A percentile compares a stretch with the other conserved stretches of the same genome.
phyloP scores from a whole-genome alignment of 2,797 vertebrate genomes.

The Percopsis omiscomaycus region DNA sequence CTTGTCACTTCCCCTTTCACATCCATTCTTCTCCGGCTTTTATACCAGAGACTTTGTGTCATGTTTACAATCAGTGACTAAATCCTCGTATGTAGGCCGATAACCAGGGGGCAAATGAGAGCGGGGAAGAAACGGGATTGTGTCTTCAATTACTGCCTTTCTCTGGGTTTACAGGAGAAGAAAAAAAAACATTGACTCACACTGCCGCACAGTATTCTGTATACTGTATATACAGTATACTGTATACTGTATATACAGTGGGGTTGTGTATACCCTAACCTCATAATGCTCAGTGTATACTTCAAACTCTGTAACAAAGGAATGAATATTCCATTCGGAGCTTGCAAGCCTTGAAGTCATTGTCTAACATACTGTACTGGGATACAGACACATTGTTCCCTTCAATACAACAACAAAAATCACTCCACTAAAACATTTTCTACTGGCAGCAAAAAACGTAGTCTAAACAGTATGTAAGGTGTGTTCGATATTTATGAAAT shows the following conservation, averaged over 20 bases:
- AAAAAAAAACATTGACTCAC: neutral
- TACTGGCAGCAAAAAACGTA: too few relatives aligned
- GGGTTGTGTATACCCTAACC: too few relatives aligned
- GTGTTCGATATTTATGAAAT: too few relatives aligned
- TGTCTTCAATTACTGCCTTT: neutral
- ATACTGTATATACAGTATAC: neutral
- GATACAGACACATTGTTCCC: neutral
- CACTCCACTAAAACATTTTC: too few relatives aligned
- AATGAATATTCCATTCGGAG: too few relatives aligned
- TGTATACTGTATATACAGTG: neutral
- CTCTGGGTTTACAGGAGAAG: neutral
- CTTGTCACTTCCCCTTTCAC: neutral
- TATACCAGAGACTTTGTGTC: constrained; percentile 15
- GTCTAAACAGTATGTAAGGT: too few relatives aligned
- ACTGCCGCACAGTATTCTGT: neutral
- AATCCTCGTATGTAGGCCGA: constrained; percentile 2
- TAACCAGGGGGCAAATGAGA: constrained; percentile 8
- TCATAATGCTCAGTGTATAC: neutral
- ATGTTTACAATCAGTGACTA: constrained; percentile 15
- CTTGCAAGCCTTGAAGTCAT: neutral
- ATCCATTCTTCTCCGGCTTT: neutral
- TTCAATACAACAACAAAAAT: neutral
- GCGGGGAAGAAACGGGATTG: neutral
- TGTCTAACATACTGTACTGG: neutral
- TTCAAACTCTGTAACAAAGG: neutral